phyloP scores from a whole-genome alignment of 2,888 invertebrate species.

The Drosophila nr. perissopoda region DNA sequence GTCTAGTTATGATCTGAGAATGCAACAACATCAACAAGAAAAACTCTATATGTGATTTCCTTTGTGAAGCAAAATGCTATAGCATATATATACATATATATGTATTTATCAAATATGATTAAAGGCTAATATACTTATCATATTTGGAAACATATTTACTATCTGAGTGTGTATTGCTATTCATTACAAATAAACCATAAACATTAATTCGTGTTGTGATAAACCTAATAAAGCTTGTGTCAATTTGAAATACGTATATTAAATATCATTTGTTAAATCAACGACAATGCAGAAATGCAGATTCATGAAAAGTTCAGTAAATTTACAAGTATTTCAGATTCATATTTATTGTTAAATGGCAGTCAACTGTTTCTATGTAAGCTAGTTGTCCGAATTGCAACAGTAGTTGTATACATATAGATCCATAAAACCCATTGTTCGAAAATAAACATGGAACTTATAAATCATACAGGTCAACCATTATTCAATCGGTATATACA shows the following conservation, averaged over 20 bases:
- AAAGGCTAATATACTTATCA: conserved; percentile 28
- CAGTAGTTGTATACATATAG: neutral
- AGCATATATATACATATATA: conserved; percentile 13
- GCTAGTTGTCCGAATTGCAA: neutral
- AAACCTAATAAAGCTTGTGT: neutral
- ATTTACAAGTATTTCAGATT: neutral
- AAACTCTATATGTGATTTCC: conserved; percentile 68
- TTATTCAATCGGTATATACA: neutral
- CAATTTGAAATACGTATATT: neutral
- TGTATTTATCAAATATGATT: conserved; percentile 7
- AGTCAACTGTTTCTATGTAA: neutral
- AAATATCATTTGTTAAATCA: neutral
- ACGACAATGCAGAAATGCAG: neutral
- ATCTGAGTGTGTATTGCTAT: conserved; percentile 8
- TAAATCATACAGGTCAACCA: neutral
- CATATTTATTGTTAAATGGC: neutral
- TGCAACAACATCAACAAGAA: conserved; percentile 15
- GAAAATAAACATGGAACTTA: neutral
- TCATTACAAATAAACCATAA: conserved; percentile 16
- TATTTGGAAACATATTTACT: conserved; percentile 3
- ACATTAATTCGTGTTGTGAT: neutral
- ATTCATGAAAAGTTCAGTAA: neutral
- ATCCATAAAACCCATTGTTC: neutral
- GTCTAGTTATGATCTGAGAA: conserved; percentile 3
- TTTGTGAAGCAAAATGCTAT: conserved; percentile 55